Evolutionary conservation across 2,888 invertebrate genomes (phyloP), one percentile per base, ranked within the genome.

Genomic region (Lacanobia wlatinum): DNA sequence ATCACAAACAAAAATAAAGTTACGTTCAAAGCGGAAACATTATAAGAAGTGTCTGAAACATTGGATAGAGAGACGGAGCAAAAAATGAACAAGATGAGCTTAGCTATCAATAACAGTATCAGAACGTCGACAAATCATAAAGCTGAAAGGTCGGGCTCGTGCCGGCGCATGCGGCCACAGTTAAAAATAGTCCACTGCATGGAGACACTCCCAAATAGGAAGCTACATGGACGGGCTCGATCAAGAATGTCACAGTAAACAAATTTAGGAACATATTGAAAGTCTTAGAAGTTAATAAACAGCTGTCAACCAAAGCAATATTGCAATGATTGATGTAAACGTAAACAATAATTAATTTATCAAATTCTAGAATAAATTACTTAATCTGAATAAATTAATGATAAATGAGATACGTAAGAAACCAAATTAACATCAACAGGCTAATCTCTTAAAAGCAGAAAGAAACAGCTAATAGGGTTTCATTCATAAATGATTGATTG

Each of bases 171-270:
- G 88, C 90, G 89, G 86, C 80, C 80, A 76, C 84, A 83, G 88
- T 82, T 93, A 94, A 93, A 95, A 95, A 95, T 95, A 95, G 92
- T 87, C 87, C 86, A 87, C 73, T 84, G 88, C 88, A 80, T 87
- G 91, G 81, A 93, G 94, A 94, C 94, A 93, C 92, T 93, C 92
- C 93, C 92, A 85, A 94, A 93, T 93, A 93, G 93, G 94, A 93
- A 94, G 90, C 88, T 88, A 89, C 90, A 91, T 87, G 89, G 88
- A 88, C 82, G 87, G 76, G 75, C 88, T 78, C 84, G 87, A 91
- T 91, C 87, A 88, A 88, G 87, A 86, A 80, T 84, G 84, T 77
- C 85, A 79, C 72, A 69, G 73, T 79, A 80, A 87, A 81, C 80
- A 78, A 80, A 60, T 56, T 61, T 59, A 60, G 50, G 68, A 68